These are phyloP conservation scores for Nyctibius bracteatus DNA, from an alignment of 2,113 vertebrate species.

Conservation along the genomic window DNA sequence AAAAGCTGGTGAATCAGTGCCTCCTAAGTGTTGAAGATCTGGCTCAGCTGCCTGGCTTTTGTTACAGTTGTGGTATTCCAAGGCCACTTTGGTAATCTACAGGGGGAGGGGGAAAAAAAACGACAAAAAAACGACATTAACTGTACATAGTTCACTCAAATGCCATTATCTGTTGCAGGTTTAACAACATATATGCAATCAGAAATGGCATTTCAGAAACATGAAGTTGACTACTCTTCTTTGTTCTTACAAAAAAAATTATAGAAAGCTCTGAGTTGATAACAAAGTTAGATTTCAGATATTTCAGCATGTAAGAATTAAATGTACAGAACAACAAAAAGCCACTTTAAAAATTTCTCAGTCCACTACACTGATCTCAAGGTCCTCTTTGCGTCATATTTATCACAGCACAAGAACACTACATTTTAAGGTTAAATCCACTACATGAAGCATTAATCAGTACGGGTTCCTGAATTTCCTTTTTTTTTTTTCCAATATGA, in stretches of 20 bases:
- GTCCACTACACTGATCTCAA: neutral
- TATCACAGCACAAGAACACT: neutral
- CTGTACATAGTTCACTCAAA: neutral
- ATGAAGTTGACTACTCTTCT: neutral
- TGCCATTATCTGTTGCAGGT: neutral
- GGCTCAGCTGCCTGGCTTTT: constrained; percentile 54
- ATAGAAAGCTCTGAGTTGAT: neutral
- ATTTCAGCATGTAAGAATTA: neutral
- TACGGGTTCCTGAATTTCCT: neutral
- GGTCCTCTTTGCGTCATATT: neutral
- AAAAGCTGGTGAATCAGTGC: neutral
- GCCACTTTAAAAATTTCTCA: neutral
- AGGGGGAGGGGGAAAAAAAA: neutral
- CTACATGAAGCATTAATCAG: neutral
- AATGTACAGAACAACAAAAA: neutral
- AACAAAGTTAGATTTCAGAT: neutral
- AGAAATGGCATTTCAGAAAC: neutral
- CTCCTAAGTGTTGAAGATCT: constrained; percentile 36
- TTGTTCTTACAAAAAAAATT: neutral
- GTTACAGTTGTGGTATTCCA: constrained; percentile 89
- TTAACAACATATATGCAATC: neutral
- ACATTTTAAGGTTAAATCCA: neutral
- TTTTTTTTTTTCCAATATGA: neutral
- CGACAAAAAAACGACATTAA: neutral
- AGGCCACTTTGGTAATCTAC: constrained; percentile 88